Percentiles rank a stretch among this genome's conserved stretches.
phyloP scores from a whole-genome alignment of 2,888 invertebrate species.

The Marasmarcha lunaedactyla region DNA sequence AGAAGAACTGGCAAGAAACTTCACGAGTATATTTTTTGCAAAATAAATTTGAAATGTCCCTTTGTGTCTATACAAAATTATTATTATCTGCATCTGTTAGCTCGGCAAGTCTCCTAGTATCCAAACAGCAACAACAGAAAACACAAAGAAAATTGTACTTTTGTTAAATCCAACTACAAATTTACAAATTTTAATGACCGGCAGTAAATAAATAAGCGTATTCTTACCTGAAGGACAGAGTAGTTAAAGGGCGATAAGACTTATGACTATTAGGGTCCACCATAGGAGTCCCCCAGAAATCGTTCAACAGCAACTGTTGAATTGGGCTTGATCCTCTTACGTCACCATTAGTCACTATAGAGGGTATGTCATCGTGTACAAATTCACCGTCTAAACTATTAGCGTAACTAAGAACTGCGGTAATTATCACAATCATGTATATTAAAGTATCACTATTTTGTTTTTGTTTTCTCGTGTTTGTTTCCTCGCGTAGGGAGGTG shows the following conservation, averaged over 20 bases:
- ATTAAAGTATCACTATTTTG: slow-evolving; percentile 65
- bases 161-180: no score
- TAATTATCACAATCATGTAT: slow-evolving; percentile 74
- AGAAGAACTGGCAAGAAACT: no score
- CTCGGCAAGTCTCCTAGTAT: no score
- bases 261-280: slow-evolving; percentile 84
- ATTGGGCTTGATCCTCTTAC: slow-evolving; percentile 77
- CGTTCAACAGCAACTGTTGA: slow-evolving; percentile 76
- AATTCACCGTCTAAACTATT: slow-evolving; percentile 85
- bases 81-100: no score
- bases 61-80: no score
- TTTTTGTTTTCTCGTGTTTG: slow-evolving; percentile 17
- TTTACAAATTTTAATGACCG: no score
- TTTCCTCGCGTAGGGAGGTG: slow-evolving; percentile 50
- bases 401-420: slow-evolving; percentile 78
- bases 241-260: slow-evolving; percentile 87
- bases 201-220: no score
- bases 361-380: slow-evolving; percentile 90
- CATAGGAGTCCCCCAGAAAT: slow-evolving; percentile 92
- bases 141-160: no score
- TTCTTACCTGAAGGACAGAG: slow-evolving; percentile 86
- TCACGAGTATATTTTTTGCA: no score
- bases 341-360: slow-evolving; percentile 84
- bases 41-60: no score
- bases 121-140: no score